Conservation (phyloP, 2,113 vertebrate genomes). For the Mobula birostris region DNA sequence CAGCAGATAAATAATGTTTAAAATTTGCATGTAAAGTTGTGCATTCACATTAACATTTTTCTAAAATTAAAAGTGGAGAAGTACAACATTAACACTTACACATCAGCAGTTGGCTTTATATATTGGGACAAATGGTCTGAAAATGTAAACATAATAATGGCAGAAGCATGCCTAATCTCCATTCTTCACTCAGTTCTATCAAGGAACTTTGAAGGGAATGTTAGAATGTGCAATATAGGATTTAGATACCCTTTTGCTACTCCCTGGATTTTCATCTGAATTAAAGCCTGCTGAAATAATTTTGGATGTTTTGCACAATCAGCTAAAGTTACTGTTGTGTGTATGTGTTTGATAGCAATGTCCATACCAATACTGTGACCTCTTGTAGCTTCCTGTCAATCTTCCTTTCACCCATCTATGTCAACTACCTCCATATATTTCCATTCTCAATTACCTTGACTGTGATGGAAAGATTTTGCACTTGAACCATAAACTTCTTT, state of each 20-base stretch:
- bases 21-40: neutral
- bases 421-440: neutral
- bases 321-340: too few relatives aligned
- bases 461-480: neutral
- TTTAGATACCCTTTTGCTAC: neutral
- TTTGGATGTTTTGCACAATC: neutral
- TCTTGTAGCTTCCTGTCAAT: neutral
- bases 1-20: neutral
- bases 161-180: too few relatives aligned
- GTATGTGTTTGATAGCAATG: too few relatives aligned
- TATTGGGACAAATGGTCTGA: neutral
- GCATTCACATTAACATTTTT: neutral
- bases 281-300: neutral
- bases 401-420: too few relatives aligned
- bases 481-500: neutral
- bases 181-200: neutral
- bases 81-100: neutral
- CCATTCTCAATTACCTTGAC: neutral
- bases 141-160: neutral
- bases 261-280: neutral
- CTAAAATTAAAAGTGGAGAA: neutral
- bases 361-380: neutral
- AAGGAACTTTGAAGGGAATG: neutral
- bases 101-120: neutral
- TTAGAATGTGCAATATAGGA: neutral